Evolutionary conservation across 2,888 invertebrate species (phyloP), one percentile per base, ranked within the genome.

Genomic region (Hydroisotoma schaefferi): DNA sequence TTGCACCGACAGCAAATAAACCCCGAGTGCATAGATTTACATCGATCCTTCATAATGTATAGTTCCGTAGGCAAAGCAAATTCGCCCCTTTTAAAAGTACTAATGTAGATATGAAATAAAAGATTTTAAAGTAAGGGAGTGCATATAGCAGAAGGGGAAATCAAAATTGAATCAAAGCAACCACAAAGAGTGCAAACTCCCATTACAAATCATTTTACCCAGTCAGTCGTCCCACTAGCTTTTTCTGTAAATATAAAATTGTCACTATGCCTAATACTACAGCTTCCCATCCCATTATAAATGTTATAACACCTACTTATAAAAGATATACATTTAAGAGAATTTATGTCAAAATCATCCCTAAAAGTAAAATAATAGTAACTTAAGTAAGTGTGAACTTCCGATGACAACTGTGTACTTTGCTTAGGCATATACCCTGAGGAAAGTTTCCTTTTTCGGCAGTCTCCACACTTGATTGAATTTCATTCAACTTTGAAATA

Each of bases 171-270:
- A 58, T 58, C 54, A 58, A 58, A 60, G 37, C 44, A 62, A 61
- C 61, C 63, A 57, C 58, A 59, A 58, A 55, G 58, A 68, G 55
- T 51, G 59, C 43, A 65, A 66, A 63, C 58, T 57, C 58, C 70
- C 68, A 70, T 70, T 69, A 70, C 68, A 70, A 70, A 68, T 67
- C 70, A 68, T 63, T 70, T 64, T 49, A 61, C 55, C 20, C 29
- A 15, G n/a, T n/a, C n/a, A n/a, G n/a, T n/a, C n/a, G n/a, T n/a
- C n/a, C n/a, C n/a, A n/a, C n/a, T n/a, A n/a, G n/a, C n/a, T n/a
- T n/a, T n/a, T n/a, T n/a, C n/a, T n/a, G n/a, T n/a, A n/a, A n/a
- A n/a, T n/a, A n/a, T n/a, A n/a, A n/a, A n/a, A n/a, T n/a, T n/a
- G n/a, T n/a, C n/a, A n/a, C n/a, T n/a, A n/a, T n/a, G n/a, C n/a